These are phyloP conservation scores for Pyrocoelia pectoralis DNA, from an alignment of 2,888 invertebrate species.

Conservation along the genomic window DNA sequence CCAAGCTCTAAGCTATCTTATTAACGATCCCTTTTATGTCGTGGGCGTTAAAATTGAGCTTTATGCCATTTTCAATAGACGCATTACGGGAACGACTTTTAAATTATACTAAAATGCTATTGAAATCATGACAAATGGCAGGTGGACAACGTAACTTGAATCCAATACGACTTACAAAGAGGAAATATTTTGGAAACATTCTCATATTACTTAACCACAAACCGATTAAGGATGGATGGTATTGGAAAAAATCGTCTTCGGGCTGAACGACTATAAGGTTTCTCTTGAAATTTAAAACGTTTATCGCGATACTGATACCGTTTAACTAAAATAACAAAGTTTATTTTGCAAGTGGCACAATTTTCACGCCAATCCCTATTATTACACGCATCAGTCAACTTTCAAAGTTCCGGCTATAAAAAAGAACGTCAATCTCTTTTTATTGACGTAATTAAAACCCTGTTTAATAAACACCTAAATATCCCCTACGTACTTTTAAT, in stretches of 20 bases:
- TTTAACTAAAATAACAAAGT: constrained; percentile 13
- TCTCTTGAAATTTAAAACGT: constrained; percentile 16
- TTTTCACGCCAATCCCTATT: constrained; percentile 7
- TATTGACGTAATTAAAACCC: background rate
- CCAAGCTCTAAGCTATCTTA: too few relatives aligned
- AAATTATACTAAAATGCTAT: too few relatives aligned
- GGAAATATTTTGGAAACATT: background rate
- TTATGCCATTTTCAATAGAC: too few relatives aligned
- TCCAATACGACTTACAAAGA: background rate
- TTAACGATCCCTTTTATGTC: too few relatives aligned
- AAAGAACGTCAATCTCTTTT: too few relatives aligned
- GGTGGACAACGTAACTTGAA: background rate
- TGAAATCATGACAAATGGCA: background rate
- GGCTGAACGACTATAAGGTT: constrained; percentile 12
- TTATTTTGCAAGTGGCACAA: background rate
- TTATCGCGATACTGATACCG: background rate
- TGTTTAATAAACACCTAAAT: background rate
- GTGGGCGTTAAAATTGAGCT: too few relatives aligned
- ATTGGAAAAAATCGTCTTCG: constrained; percentile 17
- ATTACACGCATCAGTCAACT: background rate
- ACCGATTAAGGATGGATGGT: constrained; percentile 17
- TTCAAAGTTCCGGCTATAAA: constrained; percentile 9
- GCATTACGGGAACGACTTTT: too few relatives aligned
- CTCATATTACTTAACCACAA: constrained; percentile 10
- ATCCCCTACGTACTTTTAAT: background rate